These are phyloP conservation scores for Hyles vespertilio DNA, from an alignment of 1,140 invertebrate species.

Conservation along the genomic window DNA sequence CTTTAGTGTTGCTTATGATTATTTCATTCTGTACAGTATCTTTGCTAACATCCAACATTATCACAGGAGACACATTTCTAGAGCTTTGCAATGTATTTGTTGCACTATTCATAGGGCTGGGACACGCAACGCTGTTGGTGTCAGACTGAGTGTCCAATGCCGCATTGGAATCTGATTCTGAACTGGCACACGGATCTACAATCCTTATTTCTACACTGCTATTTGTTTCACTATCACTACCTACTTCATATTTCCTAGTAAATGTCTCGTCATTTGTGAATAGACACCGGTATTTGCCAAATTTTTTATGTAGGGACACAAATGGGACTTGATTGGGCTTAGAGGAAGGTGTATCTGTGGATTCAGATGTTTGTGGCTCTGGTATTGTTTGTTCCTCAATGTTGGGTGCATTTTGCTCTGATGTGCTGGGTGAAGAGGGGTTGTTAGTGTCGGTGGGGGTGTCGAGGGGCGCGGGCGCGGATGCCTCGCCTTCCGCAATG, in stretches of 20 bases:
- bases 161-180: constrained; percentile 71
- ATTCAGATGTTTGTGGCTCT: constrained; percentile 24
- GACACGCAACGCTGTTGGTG: constrained; percentile 41
- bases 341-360: constrained; percentile 20
- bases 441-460: constrained; percentile 10
- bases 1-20: constrained; percentile 1
- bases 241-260: constrained; percentile 55
- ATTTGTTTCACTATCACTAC: constrained; percentile 71
- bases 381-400: constrained; percentile 23
- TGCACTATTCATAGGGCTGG: constrained; percentile 43
- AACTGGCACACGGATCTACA: constrained; percentile 67
- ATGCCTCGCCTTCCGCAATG: constrained; percentile 26
- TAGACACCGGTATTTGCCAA: constrained; percentile 71
- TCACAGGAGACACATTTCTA: constrained; percentile 41
- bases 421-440: constrained; percentile 11
- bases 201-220: constrained; percentile 68
- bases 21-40: constrained; percentile 8
- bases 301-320: constrained; percentile 68
- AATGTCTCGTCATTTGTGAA: constrained; percentile 58
- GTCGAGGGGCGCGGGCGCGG: constrained; percentile 13
- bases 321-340: constrained; percentile 40
- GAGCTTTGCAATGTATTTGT: constrained; percentile 28
- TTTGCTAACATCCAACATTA: not conserved
- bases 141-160: constrained; percentile 53
- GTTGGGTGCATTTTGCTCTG: constrained; percentile 19